phyloP scores from a whole-genome alignment of 2,113 vertebrate genomes.

The Salvelinus fontinalis region DNA sequence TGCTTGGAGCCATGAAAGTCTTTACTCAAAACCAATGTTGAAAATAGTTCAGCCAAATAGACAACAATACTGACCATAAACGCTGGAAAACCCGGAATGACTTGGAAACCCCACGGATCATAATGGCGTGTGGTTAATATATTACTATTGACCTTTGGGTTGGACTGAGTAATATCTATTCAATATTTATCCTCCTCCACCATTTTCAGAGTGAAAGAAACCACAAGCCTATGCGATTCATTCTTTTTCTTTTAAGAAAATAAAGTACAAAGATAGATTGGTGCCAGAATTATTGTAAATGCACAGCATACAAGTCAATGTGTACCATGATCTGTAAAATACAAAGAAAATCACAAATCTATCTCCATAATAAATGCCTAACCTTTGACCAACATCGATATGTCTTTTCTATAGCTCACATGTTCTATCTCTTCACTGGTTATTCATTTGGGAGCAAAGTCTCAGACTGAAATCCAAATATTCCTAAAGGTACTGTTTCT shows the following conservation, averaged over 20 bases:
- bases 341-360: too few species aligned
- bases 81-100: neutral
- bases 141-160: slow-evolving; percentile 27
- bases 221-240: neutral
- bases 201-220: neutral
- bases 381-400: neutral
- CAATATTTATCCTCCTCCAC: neutral
- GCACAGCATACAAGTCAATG: too few species aligned
- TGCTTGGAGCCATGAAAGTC: neutral
- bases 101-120: neutral
- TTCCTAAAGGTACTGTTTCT: neutral
- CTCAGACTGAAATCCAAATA: neutral
- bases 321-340: too few species aligned
- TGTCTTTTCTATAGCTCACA: neutral
- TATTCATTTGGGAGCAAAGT: neutral
- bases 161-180: slow-evolving; percentile 5
- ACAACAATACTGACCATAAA: slow-evolving; percentile 6
- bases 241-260: neutral
- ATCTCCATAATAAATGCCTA: neutral
- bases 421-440: neutral
- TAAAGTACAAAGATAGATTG: neutral
- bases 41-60: slow-evolving; percentile 11
- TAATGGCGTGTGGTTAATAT: slow-evolving; percentile 6
- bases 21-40: slow-evolving; percentile 7
- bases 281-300: too few species aligned